Evolutionary conservation across 2,888 invertebrate genomes (phyloP), one percentile per base, ranked within the genome.

Genomic region (Coelinius sp.): DNA sequence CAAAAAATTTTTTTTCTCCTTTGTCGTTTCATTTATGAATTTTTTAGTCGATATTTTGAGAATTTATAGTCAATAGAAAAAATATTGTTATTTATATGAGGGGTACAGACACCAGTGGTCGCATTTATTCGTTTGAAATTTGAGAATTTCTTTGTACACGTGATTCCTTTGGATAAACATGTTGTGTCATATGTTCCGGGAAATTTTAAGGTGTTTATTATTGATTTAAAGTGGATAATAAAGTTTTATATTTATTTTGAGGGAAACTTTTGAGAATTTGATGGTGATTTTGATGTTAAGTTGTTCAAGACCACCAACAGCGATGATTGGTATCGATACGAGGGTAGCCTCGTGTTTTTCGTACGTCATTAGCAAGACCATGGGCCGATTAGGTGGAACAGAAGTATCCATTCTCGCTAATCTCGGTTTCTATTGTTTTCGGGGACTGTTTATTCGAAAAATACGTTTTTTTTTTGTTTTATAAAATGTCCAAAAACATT

Each of bases 201-300:
- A 41, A 63, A 63, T 41, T 17, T 24, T 22, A 38, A 38, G 59
- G 59, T 63, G n/a, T 63, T 24, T 41, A 35, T 63, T 41, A 41
- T 52, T 22, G 22, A 44, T 35, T 10, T 35, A 6, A 35, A 1
- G 35, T 10, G 8, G 35, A 35, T 35, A n/a, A n/a, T n/a, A n/a
- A n/a, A n/a, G n/a, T 63, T 24, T 41, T 17, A 38, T 41, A 41
- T 52, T 22, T 6, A 44, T 35, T 10, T 35, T 1, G 10, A 1
- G 35, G 10, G 8, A 10, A 35, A 10, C 6, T 10, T 8, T 10
- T 7, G 8, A 1, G 35, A 35, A 35, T 35, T 35, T 35, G 35
- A 35, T 35, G 35, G 35, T 35, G 35, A 35, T 7, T 38, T 38
- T 10, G 10, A 10, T 41, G 41, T 10, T 12, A n/a, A 10, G 41